Evolutionary conservation across 2,888 invertebrate species (phyloP), one percentile per base, ranked within the genome.

Genomic region (Isotomurus palustris): DNA sequence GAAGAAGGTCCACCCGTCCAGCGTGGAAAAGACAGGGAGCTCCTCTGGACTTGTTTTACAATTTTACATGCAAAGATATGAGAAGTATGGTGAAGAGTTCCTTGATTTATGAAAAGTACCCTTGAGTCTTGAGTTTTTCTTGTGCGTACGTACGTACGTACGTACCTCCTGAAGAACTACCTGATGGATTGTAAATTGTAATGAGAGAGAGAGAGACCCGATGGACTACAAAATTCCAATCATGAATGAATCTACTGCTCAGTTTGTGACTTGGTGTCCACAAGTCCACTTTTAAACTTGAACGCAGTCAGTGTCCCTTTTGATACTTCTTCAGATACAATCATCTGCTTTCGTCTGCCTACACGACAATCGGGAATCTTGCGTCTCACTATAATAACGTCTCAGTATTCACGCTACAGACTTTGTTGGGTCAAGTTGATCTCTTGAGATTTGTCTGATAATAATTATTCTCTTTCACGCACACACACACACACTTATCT

Each of bases 231-330:
- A 56, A 50, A 57, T 40, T 64, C 56, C 53, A 60, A 53, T 62
- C 65, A 60, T 68, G 63, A 68, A 68, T 68, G 68, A 64, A 63
- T 22, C 49, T 44, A 51, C 40, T 56, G 61, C 61, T 68, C 68
- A 68, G 68, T 68, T 64, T 58, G 55, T 60, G 64, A 53, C 68
- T 56, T 58, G 58, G 59, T 51, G 44, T 54, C 55, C 17, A 12
- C 17, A 36, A 24, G 58, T 38, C 48, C 12, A 22, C 24, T 25
- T 43, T 43, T 5, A 12, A 22, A n/a, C 43, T 43, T 43, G 10
- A 43, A 4, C n/a, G n/a, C n/a, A n/a, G n/a, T n/a, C n/a, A n/a
- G 43, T 43, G 43, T 5, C 24, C 5, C 43, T 22, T n/a, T 6
- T 3, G 43, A 22, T 6, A 22, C 43, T 5, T 43, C 21, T 43